Evolutionary conservation across 2,888 invertebrate genomes (phyloP), one percentile per base, ranked within the genome.

Genomic region (Drosophila pseudotalamancana): DNA sequence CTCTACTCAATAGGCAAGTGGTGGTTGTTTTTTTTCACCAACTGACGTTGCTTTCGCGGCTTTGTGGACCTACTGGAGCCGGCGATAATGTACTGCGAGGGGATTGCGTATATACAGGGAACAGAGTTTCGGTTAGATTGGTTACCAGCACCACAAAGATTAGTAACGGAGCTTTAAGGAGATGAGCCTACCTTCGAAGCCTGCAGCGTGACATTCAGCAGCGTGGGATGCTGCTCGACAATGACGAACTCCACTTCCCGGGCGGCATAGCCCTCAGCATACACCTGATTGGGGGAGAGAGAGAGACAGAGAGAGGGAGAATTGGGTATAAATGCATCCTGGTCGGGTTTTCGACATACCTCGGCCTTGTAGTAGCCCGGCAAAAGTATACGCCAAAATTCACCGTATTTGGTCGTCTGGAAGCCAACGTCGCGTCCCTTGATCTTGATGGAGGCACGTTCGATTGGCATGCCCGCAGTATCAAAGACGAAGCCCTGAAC

Each of bases 331-430:
- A 5, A 56, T 25, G 12, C 12, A 21, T 43, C 6, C 29, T 16
- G 1, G 16, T 11, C 27, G 23, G 19, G 8, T n/a, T n/a, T n/a
- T 3, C 8, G 1, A 14, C 0, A 25, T 91, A 97, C 97, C 93
- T 97, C 95, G 11, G 98, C 92, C 81, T 94, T 95, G 91, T 98
- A 98, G 50, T 94, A 93, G 73, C 98, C 98, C 1, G 98, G 98
- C 64, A 98, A 91, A 18, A 98, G 92, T 64, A 98, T 95, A 87
- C 97, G 94, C 98, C 97, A 98, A 92, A 96, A 98, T 91, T 98
- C 98, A n/a, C 98, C 98, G 90, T 96, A 95, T 89, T 96, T 95
- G 6, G 97, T 97, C 49, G 96, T 96, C 90, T 95, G 95, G 91
- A 97, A 97, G 48, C 95, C 94, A 77, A 97, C 96, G 88, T 97